Conservation (phyloP, 2,888 invertebrate genomes). For the Lepidocyrtinus sp. region DNA sequence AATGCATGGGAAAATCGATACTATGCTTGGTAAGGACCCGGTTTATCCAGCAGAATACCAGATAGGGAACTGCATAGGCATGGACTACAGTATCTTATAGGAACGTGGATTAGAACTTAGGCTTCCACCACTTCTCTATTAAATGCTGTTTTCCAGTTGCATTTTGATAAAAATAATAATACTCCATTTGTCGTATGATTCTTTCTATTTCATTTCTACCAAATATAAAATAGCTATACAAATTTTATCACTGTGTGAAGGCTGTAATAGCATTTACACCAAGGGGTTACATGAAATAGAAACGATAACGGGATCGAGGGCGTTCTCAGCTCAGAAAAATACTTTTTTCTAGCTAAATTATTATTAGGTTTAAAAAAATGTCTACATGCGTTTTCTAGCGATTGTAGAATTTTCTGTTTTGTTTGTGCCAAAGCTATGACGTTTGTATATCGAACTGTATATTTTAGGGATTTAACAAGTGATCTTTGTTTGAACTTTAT, state of each 20-base stretch:
- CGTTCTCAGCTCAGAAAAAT: background rate
- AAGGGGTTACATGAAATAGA: too few species aligned
- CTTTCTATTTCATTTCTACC: background rate
- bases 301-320: background rate
- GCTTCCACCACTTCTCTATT: background rate
- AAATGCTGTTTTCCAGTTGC: background rate
- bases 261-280: background rate
- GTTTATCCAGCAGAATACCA: slow-evolving; percentile 19
- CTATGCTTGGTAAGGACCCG: slow-evolving; percentile 40
- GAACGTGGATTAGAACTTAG: background rate
- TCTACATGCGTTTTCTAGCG: too few species aligned
- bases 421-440: too few species aligned
- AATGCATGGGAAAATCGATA: slow-evolving; percentile 53
- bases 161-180: background rate
- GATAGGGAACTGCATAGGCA: background rate
- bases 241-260: background rate
- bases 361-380: too few species aligned
- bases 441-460: too few species aligned
- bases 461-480: too few species aligned
- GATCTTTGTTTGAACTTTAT: too few species aligned
- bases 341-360: background rate
- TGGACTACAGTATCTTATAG: background rate
- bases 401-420: too few species aligned
- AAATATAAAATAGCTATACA: background rate
- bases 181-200: background rate